Evolutionary conservation across 1,140 invertebrate genomes (phyloP).

Genomic region (Hyphantria cunea): DNA sequence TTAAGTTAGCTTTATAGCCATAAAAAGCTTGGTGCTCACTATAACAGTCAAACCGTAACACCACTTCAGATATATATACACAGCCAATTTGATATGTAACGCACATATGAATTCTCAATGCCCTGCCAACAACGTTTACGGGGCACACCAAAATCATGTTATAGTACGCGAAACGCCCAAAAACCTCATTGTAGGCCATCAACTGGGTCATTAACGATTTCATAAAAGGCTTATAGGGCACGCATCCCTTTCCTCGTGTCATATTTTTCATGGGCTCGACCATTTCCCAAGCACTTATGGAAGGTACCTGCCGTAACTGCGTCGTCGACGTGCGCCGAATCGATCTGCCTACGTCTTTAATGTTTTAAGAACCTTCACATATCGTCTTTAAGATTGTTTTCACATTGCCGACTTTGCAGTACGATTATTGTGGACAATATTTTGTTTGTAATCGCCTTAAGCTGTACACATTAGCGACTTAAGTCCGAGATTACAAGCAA

Average conservation of each 20-base stretch:
- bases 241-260: conserved; percentile 58
- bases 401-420: background rate
- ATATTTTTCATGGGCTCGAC: conserved; percentile 63
- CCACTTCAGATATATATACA: background rate
- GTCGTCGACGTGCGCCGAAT: conserved; percentile 14
- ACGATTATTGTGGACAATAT: conserved; percentile 5
- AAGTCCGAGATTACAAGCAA: conserved; percentile 1
- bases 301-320: conserved; percentile 10
- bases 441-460: background rate
- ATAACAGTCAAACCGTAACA: conserved; percentile 16
- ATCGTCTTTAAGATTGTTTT: conserved; percentile 1
- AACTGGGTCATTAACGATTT: conserved; percentile 70
- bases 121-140: conserved; percentile 16
- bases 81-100: conserved; percentile 6
- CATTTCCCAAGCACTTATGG: conserved; percentile 52
- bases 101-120: conserved; percentile 25
- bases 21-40: conserved; percentile 20
- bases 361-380: conserved; percentile 2
- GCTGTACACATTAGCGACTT: conserved; percentile 4
- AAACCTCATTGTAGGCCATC: conserved; percentile 50
- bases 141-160: conserved; percentile 27
- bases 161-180: conserved; percentile 51
- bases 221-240: conserved; percentile 71
- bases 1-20: no score
- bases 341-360: conserved; percentile 6